Evolutionary conservation across 2,888 invertebrate genomes (phyloP).

Genomic region (Halocaridina rubra): DNA sequence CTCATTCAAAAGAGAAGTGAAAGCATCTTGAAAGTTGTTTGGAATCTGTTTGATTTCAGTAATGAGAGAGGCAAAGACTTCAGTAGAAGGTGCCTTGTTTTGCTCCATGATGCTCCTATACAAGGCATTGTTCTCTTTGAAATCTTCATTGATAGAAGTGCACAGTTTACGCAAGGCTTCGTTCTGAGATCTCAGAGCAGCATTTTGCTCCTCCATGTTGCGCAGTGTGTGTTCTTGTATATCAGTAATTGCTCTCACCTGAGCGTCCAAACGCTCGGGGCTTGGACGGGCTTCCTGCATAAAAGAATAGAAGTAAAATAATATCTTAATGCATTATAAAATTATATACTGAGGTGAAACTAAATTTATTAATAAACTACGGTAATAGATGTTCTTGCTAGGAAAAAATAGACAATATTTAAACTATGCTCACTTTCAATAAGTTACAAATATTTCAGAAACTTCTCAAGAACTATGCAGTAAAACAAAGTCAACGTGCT

Average conservation of each 20-base stretch:
- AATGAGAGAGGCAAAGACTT: conserved; percentile 42
- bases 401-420: no score
- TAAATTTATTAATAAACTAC: no score
- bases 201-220: conserved; percentile 61
- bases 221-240: conserved; percentile 58
- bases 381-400: no score
- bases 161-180: conserved; percentile 56
- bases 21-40: no score
- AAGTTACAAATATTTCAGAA: no score
- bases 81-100: conserved; percentile 47
- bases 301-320: no score
- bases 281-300: conserved; percentile 58
- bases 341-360: no score
- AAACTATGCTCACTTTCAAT: no score
- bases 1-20: conserved; percentile 44
- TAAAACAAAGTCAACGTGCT: no score
- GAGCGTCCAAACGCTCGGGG: conserved; percentile 62
- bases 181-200: conserved; percentile 55
- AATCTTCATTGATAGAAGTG: conserved; percentile 50
- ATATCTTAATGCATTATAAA: no score
- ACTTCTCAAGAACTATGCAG: no score
- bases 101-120: conserved; percentile 58
- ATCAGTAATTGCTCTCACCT: conserved; percentile 55
- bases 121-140: conserved; percentile 51
- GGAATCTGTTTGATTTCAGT: no score